phyloP scores from a whole-genome alignment of 1,140 invertebrate genomes.

The Cyclargus thomasi region DNA sequence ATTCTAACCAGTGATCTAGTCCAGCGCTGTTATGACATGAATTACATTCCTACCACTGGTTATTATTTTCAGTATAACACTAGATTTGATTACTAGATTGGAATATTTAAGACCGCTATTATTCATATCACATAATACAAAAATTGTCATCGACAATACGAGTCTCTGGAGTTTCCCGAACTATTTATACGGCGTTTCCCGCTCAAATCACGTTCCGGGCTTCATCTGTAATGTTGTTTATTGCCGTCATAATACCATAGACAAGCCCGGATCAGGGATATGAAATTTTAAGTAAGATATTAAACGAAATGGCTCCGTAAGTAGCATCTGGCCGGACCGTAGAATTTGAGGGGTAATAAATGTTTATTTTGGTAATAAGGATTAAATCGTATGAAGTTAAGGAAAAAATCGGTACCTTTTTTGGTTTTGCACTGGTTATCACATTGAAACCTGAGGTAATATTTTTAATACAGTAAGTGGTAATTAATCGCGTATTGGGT shows the following conservation, averaged over 20 bases:
- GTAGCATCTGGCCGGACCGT: neutral
- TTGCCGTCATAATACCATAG: neutral
- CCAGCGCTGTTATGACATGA: no score
- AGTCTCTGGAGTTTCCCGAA: constrained; percentile 13
- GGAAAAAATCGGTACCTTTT: no score
- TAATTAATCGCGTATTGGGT: no score
- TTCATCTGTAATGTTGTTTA: constrained; percentile 18
- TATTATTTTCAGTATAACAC: no score
- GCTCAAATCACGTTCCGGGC: constrained; percentile 17
- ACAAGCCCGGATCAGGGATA: neutral
- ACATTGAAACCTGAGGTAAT: no score
- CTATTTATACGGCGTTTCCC: constrained; percentile 19
- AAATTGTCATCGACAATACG: constrained; percentile 16
- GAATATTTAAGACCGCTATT: no score
- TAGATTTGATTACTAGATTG: no score
- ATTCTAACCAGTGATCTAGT: no score
- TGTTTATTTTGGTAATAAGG: neutral
- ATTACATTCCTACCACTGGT: no score
- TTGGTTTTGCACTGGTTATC: no score
- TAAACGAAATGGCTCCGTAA: neutral
- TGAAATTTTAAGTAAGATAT: neutral
- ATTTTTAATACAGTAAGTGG: no score
- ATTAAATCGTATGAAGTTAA: neutral
- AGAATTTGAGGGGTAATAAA: neutral
- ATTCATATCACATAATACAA: constrained; percentile 18